Conservation (phyloP, 35 echinoderm and acorn worm species). For the Amphiura filiformis region DNA sequence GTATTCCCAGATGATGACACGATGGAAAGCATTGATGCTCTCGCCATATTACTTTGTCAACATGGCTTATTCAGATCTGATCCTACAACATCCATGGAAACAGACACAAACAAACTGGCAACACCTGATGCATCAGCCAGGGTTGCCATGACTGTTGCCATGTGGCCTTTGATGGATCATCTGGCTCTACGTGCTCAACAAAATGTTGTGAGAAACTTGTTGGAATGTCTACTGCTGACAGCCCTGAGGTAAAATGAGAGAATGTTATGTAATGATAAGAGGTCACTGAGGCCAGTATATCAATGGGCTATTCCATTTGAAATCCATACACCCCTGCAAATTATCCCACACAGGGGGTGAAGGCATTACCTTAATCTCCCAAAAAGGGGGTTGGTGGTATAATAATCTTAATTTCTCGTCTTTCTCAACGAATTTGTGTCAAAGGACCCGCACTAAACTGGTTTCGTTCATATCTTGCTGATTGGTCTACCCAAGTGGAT, state of each 20-base stretch:
- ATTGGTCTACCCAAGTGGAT: no score
- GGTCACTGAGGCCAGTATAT: no score
- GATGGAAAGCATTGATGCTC: conserved; percentile 14
- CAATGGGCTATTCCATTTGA: no score
- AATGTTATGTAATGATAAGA: no score
- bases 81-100: conserved; percentile 11
- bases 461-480: no score
- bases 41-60: conserved; percentile 12
- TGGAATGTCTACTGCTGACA: not conserved
- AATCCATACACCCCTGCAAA: no score
- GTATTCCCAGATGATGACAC: conserved; percentile 33
- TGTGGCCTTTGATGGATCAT: conserved; percentile 55
- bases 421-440: no score
- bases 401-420: no score
- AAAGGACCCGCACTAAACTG: no score
- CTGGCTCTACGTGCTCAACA: conserved; percentile 26
- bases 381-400: no score
- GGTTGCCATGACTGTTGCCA: not conserved
- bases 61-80: conserved; percentile 17
- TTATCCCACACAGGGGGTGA: no score
- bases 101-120: not conserved
- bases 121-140: not conserved
- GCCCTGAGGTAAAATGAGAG: not conserved
- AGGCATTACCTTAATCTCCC: no score
- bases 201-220: not conserved